Base-by-base conservation (phyloP, 2,797 vertebrate genomes). In the Paramormyrops hopkinsi region DNA sequence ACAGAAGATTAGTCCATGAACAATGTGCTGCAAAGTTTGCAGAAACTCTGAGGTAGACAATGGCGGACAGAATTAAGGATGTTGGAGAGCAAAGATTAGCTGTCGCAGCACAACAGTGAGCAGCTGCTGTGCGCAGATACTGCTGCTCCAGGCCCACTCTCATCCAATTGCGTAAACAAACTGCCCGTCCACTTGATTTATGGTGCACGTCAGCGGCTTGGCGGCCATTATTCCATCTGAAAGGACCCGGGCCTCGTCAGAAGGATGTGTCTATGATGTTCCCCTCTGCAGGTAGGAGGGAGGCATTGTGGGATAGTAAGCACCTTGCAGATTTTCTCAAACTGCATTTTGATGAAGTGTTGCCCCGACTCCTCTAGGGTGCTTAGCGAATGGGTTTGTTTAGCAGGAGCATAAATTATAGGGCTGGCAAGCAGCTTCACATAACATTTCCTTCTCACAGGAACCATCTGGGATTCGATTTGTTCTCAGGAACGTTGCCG, bases 61-160 rank as follows among this genome's bases (percentile, higher is more conserved):
- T 91, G 89, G 88, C 89, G 79, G 90, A 91, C 88, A 86, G 90
- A 94, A 94, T 93, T 92, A 93, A 92, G 90, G 83, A 93, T 93
- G 93, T 95, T 93, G 93, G 92, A 93, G 88, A 91, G 92, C 84
- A 0, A 88, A 93, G 95, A 96, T 96, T 95, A 96, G 93, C 90
- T 56, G 85, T 62, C 87, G 92, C 90, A 85, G 92, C 53, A 91
- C 90, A 89, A 90, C 89, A 89, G 25, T 29, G 92, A 94, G 93
- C 96, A 96, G 94, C 95, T 96, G 96, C 92, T 91, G 37, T 88
- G 91, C 91, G 92, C 90, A 95, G 96, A 96, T 96, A 96, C 93
- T 93, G 94, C 94, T 92, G 94, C 89, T 94, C 94, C 93, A 94
- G 94, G 92, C 93, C 93, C 93, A 93, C 88, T 90, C 89, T 89